Evolutionary conservation across 92 coral and sea anemone genomes (phyloP), one percentile per base, ranked within the genome.

Genomic region (Palythoa grandis): DNA sequence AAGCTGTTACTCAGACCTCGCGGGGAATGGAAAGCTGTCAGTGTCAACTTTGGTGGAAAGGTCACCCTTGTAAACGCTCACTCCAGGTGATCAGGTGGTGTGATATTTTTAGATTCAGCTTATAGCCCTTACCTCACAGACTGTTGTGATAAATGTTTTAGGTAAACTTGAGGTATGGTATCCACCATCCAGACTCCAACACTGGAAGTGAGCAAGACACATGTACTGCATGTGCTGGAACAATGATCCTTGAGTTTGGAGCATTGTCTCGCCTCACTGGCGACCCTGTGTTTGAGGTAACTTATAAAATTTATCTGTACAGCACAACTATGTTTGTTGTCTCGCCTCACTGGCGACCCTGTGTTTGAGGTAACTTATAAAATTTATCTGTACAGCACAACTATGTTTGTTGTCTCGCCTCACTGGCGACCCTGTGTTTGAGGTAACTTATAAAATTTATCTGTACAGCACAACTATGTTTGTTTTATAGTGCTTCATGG

Each of bases 161-260:
- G 99, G 98, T 97, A 2, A 97, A 97, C 85, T 73, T 97, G 57
- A 97, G 87, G 90, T 97, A 93, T 79, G 99, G 99, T 52, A 92
- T 97, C 66, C 94, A 91, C 66, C 95, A 97, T 48, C 99, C 99
- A 52, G 92, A 92, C 22, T 97, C 99, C 39, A 89, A 92, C 61
- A 95, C 99, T 11, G 99, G 99, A 24, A 97, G 92, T 74, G 99
- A 97, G 90, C 92, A 92, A 12, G 99, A 95, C 84, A 97, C 99
- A 0, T 97, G 99, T 74, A 97, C 99, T 22, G 99, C 99, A 3
- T 97, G 99, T 91, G 99, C 98, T 54, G 99, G 99, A n/a, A 97
- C 99, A 69, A 97, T 97, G 99, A 97, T 97, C 74, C 95, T 97
- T 95, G 99, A 97, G 90, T 97, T 97, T 97, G 99, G 99, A 86